Evolutionary conservation across 2,113 vertebrate genomes (phyloP).

Genomic region (Lepus europaeus): DNA sequence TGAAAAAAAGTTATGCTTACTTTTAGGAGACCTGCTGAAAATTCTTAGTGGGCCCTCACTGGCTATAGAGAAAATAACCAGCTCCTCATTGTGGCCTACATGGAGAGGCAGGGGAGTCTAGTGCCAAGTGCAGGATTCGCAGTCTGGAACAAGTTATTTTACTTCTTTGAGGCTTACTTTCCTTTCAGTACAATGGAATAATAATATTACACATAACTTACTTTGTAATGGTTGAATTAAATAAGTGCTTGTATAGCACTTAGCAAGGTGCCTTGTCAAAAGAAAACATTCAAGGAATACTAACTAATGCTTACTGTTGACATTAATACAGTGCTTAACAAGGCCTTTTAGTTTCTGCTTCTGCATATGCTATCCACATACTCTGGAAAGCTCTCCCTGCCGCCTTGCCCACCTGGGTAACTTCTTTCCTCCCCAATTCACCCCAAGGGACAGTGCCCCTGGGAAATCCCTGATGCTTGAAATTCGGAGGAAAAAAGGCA

Average conservation of each 20-base stretch:
- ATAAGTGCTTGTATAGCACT: slow-evolving; percentile 20
- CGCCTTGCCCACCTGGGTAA: background rate
- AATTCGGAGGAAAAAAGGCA: slow-evolving; percentile 25
- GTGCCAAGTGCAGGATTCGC: background rate
- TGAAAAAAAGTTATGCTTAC: background rate
- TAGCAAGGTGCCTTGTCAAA: slow-evolving; percentile 42
- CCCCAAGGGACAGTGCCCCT: background rate
- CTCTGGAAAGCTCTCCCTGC: slow-evolving; percentile 1
- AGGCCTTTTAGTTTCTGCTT: background rate
- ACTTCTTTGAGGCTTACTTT: slow-evolving; percentile 16
- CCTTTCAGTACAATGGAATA: slow-evolving; percentile 9
- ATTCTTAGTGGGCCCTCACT: background rate
- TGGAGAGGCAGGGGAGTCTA: background rate
- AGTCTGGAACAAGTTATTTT: slow-evolving; percentile 7
- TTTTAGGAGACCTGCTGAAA: slow-evolving; percentile 17
- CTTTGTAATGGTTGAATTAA: slow-evolving; percentile 6
- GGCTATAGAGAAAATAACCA: background rate
- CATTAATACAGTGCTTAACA: background rate
- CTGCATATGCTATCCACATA: background rate
- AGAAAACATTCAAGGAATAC: background rate
- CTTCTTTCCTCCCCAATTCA: background rate
- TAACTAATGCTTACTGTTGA: background rate
- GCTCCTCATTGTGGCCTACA: background rate
- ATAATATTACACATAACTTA: slow-evolving; percentile 43
- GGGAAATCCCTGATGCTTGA: slow-evolving; percentile 17